These are phyloP conservation scores for Tenebrio molitor DNA, from an alignment of 1,140 invertebrate species.

Conservation along the genomic window DNA sequence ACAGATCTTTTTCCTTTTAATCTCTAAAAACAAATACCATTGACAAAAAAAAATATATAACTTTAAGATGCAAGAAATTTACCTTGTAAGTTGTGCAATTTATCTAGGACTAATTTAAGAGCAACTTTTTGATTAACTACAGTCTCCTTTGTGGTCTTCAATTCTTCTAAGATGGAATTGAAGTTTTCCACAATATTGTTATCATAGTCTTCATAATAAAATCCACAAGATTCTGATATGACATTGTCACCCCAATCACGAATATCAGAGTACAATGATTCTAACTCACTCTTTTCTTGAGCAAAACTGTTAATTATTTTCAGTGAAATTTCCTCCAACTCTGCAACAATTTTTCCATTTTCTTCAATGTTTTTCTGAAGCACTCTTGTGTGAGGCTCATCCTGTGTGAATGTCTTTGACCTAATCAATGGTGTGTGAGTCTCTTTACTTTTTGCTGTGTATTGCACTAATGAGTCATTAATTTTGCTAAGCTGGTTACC, in stretches of 20 bases:
- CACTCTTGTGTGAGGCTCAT: conserved; percentile 70
- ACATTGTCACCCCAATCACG: conserved; percentile 70
- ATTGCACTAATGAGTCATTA: conserved; percentile 68
- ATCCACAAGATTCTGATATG: conserved; percentile 75
- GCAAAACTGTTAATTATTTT: conserved; percentile 78
- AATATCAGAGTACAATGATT: conserved; percentile 77
- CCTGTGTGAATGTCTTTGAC: conserved; percentile 75
- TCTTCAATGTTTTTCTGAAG: conserved; percentile 68
- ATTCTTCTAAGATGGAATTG: conserved; percentile 74
- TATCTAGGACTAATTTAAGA: conserved; percentile 61
- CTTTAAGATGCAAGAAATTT: conserved; percentile 21
- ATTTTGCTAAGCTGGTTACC: conserved; percentile 69
- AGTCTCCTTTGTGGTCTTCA: conserved; percentile 74
- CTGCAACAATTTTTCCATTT: conserved; percentile 70
- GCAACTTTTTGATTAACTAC: conserved; percentile 75
- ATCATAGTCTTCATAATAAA: conserved; percentile 75
- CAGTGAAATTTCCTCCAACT: conserved; percentile 83
- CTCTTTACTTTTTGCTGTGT: conserved; percentile 64
- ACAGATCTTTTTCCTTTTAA: conserved; percentile 18
- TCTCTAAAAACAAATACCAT: conserved; percentile 49
- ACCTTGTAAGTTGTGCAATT: conserved; percentile 44
- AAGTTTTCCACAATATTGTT: conserved; percentile 74
- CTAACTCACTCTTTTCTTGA: conserved; percentile 76
- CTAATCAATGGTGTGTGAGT: conserved; percentile 66
- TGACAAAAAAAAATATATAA: conserved; percentile 13